Evolutionary conservation across 2,888 invertebrate species (phyloP).

Genomic region (Hyalella azteca): DNA sequence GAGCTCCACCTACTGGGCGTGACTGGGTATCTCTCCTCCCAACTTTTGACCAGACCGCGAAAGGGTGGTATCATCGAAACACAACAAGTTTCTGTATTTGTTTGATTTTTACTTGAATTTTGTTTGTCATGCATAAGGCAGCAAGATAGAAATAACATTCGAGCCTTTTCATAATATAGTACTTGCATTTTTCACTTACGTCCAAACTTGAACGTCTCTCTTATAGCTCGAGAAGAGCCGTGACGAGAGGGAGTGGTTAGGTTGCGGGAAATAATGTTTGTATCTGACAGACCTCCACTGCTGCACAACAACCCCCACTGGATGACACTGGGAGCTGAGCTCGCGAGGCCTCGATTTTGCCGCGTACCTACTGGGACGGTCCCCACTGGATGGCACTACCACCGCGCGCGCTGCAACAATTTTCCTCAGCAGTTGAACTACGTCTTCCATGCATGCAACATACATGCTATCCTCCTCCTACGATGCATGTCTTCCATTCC

Average conservation of each 20-base stretch:
- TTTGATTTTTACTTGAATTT: slow-evolving; percentile 5
- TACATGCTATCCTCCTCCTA: no score
- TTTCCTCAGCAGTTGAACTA: background rate
- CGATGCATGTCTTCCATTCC: no score
- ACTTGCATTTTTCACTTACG: background rate
- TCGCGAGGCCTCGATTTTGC: background rate
- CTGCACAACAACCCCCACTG: slow-evolving; percentile 11
- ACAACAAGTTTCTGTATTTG: slow-evolving; percentile 13
- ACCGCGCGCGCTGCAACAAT: background rate
- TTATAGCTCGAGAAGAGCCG: no score
- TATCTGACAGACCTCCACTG: slow-evolving; percentile 11
- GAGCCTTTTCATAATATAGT: background rate
- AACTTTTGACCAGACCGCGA: background rate
- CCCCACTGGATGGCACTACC: slow-evolving; percentile 10
- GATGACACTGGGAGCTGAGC: slow-evolving; percentile 13
- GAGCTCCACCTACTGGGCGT: slow-evolving; percentile 7
- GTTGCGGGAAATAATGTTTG: background rate
- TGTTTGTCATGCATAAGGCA: slow-evolving; percentile 2
- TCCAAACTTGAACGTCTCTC: no score
- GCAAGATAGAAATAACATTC: background rate
- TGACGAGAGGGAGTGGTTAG: slow-evolving; percentile 18
- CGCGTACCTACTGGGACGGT: background rate
- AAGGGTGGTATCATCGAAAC: slow-evolving; percentile 12
- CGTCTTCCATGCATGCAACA: no score
- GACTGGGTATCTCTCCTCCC: slow-evolving; percentile 1